These are phyloP conservation scores for Drosophila histrio DNA, from an alignment of 2,888 invertebrate species.

Conservation along the genomic window DNA sequence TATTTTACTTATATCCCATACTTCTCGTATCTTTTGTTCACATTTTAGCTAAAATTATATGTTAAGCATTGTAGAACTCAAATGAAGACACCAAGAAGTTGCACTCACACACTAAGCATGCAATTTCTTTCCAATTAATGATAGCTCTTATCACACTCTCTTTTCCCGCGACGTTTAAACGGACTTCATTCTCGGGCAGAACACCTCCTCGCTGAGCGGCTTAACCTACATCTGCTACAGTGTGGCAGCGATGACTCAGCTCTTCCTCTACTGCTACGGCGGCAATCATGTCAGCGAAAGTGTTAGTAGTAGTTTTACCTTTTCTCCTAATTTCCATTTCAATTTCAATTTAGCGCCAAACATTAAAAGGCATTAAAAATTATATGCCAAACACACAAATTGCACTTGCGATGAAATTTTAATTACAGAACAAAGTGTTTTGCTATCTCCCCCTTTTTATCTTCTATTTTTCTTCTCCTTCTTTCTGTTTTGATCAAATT, in stretches of 20 bases:
- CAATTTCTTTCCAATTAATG: slow-evolving; percentile 42
- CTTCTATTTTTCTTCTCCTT: neutral
- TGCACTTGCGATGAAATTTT: slow-evolving; percentile 75
- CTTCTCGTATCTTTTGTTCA: neutral
- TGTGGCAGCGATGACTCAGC: slow-evolving; percentile 79
- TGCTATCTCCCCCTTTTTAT: neutral
- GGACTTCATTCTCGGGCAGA: slow-evolving; percentile 57
- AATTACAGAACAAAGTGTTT: slow-evolving; percentile 65
- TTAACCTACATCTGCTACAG: slow-evolving; percentile 80
- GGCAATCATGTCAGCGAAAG: slow-evolving; percentile 81
- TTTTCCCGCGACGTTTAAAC: neutral
- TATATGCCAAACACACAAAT: slow-evolving; percentile 60
- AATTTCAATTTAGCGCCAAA: slow-evolving; percentile 46
- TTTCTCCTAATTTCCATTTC: slow-evolving; percentile 1
- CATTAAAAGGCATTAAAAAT: slow-evolving; percentile 60
- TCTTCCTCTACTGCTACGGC: slow-evolving; percentile 82
- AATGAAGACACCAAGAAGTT: neutral
- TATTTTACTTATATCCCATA: neutral
- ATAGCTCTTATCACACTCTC: slow-evolving; percentile 30
- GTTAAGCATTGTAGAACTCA: neutral
- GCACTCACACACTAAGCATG: slow-evolving; percentile 15
- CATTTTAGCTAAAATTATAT: neutral
- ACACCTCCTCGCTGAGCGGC: slow-evolving; percentile 77
- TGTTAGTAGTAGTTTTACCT: slow-evolving; percentile 64
- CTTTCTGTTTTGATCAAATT: slow-evolving; percentile 1